Conservation (phyloP, 2,797 vertebrate genomes). For the Myotis vivesi region DNA sequence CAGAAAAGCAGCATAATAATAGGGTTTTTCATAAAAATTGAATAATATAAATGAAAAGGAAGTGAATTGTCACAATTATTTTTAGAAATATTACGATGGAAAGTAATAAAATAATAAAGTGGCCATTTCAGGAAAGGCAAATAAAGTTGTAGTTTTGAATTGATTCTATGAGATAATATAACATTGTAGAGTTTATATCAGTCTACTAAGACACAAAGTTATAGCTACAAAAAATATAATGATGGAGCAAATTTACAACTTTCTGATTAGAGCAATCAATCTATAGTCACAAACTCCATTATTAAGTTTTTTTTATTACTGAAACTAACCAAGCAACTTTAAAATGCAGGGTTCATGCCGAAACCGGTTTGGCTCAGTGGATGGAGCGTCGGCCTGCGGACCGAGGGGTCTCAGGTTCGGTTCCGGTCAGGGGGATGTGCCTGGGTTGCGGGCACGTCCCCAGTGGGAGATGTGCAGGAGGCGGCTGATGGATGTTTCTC, state of each 20-base stretch:
- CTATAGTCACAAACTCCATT: background rate
- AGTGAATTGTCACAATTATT: constrained; percentile 18
- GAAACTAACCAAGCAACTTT: background rate
- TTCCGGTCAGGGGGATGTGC: too few species aligned
- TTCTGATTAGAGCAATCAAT: background rate
- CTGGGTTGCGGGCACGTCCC: too few species aligned
- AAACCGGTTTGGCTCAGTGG: too few species aligned
- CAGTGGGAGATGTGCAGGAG: too few species aligned
- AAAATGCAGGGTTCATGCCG: background rate
- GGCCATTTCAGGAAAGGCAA: background rate
- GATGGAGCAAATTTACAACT: background rate
- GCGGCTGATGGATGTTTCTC: too few species aligned
- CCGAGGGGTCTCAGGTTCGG: too few species aligned
- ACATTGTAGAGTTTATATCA: background rate
- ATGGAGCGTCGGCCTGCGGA: too few species aligned
- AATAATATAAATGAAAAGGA: constrained; percentile 41
- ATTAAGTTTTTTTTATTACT: background rate
- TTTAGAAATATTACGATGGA: background rate
- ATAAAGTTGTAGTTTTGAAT: background rate
- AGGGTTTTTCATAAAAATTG: background rate
- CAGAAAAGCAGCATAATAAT: background rate
- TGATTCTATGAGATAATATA: background rate
- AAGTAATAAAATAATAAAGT: constrained; percentile 42
- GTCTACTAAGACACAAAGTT: background rate
- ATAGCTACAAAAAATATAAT: background rate